Evolutionary conservation across 2,113 vertebrate genomes (phyloP).

Genomic region (Leptosomus discolor): DNA sequence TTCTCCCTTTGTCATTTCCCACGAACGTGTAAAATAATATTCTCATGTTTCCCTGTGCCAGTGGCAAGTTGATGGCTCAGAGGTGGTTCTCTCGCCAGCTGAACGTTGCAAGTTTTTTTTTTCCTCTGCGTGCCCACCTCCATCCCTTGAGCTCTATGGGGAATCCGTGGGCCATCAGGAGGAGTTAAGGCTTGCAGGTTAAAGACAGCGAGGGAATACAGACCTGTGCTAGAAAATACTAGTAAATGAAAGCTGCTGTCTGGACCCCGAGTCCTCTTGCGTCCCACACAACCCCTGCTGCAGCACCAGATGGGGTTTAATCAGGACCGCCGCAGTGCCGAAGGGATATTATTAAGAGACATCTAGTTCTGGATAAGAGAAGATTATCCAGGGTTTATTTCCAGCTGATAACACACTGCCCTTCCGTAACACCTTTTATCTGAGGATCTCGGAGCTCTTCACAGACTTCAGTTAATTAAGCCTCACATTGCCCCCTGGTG

Average conservation of each 20-base stretch:
- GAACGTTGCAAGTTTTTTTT: neutral
- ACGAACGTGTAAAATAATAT: accelerated
- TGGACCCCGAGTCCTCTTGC: neutral
- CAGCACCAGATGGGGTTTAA: conserved; percentile 53
- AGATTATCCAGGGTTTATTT: conserved; percentile 68
- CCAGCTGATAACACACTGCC: conserved; percentile 57
- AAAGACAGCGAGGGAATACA: no score
- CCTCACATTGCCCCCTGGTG: conserved; percentile 14
- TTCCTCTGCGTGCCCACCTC: neutral
- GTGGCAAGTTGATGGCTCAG: neutral
- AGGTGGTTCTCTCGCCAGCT: neutral
- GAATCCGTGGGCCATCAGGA: neutral
- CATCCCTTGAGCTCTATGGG: neutral
- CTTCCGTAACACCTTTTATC: conserved; percentile 57
- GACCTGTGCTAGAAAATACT: neutral
- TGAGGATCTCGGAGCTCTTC: conserved; percentile 28
- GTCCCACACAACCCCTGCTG: neutral
- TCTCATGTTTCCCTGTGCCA: neutral
- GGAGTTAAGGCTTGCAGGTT: neutral
- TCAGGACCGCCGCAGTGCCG: neutral
- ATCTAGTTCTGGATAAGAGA: conserved; percentile 55
- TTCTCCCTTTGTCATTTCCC: neutral
- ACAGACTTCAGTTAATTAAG: conserved; percentile 47
- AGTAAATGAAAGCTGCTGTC: neutral
- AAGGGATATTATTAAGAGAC: conserved; percentile 41